Percentiles rank a stretch among this genome's conserved stretches.
Conservation (phyloP, 2,888 invertebrate genomes). For the Harmothoe impar region DNA sequence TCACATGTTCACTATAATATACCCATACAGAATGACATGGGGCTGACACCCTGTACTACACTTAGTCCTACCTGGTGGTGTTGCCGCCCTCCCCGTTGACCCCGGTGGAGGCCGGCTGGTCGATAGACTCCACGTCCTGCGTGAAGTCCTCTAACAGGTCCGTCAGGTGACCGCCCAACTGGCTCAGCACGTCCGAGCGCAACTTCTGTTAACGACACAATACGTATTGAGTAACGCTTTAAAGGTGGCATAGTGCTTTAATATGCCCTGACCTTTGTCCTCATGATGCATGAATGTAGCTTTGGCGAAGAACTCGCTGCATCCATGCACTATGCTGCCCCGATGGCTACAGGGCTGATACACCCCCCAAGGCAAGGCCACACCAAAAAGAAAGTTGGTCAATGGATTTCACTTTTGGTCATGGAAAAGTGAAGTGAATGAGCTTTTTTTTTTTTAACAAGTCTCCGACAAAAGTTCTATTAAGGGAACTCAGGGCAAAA, state of each 20-base stretch:
- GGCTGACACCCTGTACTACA: background rate
- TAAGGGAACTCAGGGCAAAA: too few relatives aligned
- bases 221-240: background rate
- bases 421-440: background rate
- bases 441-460: too few relatives aligned
- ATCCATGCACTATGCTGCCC: background rate
- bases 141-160: slow-evolving; percentile 82
- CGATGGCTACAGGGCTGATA: background rate
- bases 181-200: slow-evolving; percentile 66
- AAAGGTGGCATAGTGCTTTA: too few relatives aligned
- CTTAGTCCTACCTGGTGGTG: background rate
- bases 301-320: too few relatives aligned
- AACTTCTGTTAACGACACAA: slow-evolving; percentile 66
- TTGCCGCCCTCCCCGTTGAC: slow-evolving; percentile 58
- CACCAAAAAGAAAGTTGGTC: too few relatives aligned
- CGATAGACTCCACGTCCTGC: slow-evolving; percentile 81
- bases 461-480: too few relatives aligned
- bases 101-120: slow-evolving; percentile 67
- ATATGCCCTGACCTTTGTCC: too few relatives aligned
- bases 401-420: too few relatives aligned
- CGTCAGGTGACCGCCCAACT: slow-evolving; percentile 75
- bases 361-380: background rate
- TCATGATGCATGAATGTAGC: too few relatives aligned
- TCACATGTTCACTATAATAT: background rate
- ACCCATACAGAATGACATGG: background rate